These are phyloP conservation scores for Syngnathus typhle DNA, from an alignment of 2,113 vertebrate species.

Conservation along the genomic window DNA sequence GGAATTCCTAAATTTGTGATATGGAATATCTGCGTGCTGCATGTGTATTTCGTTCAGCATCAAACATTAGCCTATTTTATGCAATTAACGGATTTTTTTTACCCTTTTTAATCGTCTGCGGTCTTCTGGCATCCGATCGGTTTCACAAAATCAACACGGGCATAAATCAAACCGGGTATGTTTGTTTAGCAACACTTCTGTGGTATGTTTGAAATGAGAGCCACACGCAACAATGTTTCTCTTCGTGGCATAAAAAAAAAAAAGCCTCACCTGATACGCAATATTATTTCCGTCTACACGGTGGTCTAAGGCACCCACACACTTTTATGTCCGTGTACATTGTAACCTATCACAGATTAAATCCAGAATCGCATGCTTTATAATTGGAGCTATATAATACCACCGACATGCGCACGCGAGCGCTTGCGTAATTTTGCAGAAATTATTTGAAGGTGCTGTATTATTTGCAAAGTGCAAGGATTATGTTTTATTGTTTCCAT, in stretches of 20 bases:
- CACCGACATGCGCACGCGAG: conserved; percentile 9
- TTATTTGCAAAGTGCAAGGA: conserved; percentile 52
- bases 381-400: neutral
- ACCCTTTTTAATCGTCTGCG: neutral
- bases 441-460: conserved; percentile 53
- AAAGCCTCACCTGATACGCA: neutral
- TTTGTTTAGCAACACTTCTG: neutral
- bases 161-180: conserved; percentile 15
- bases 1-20: neutral
- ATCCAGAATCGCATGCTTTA: neutral
- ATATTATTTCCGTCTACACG: neutral
- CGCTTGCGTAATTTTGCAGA: conserved; percentile 30
- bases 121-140: conserved; percentile 22
- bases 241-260: neutral
- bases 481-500: conserved; percentile 59
- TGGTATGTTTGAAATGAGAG: neutral
- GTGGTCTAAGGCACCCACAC: neutral
- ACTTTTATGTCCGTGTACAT: neutral
- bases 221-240: neutral
- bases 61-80: neutral
- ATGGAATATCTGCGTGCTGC: neutral
- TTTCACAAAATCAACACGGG: conserved; percentile 42
- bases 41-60: neutral
- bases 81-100: no score
- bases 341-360: neutral